Percentiles rank a stretch among this genome's conserved stretches.
Evolutionary conservation across 2,797 vertebrate species (phyloP).

Genomic region (Periophthalmus magnuspinnatus): DNA sequence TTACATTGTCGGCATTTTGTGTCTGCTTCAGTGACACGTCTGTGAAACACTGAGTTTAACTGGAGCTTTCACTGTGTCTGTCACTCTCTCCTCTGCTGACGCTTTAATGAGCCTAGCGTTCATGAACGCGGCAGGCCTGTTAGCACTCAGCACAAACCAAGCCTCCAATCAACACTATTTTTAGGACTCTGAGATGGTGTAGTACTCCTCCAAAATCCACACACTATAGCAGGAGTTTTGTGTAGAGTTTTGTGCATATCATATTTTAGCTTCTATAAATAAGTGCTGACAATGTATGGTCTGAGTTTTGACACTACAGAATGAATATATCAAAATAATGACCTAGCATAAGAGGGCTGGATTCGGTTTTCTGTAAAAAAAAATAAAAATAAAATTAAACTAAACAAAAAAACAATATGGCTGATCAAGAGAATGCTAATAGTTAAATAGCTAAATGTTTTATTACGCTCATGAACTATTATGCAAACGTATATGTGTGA

Average conservation of each 20-base stretch:
- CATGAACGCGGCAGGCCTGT: constrained; percentile 18
- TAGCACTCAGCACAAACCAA: constrained; percentile 13
- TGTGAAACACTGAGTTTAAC: background rate
- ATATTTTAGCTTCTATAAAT: too few relatives aligned
- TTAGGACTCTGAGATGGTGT: background rate
- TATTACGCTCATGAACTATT: too few relatives aligned
- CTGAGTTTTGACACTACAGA: too few relatives aligned
- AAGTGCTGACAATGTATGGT: too few relatives aligned
- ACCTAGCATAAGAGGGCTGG: too few relatives aligned
- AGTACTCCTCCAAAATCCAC: background rate
- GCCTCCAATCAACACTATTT: constrained; percentile 5
- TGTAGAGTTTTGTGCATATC: background rate
- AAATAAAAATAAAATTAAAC: too few relatives aligned
- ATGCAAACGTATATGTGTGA: too few relatives aligned
- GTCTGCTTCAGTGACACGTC: constrained; percentile 13
- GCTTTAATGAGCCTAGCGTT: constrained; percentile 17
- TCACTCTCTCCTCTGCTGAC: constrained; percentile 11
- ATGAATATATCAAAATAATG: too few relatives aligned
- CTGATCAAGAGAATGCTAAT: too few relatives aligned
- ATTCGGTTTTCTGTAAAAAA: too few relatives aligned
- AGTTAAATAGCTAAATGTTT: too few relatives aligned
- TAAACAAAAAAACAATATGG: too few relatives aligned
- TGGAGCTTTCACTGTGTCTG: constrained; percentile 7
- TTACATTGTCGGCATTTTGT: constrained; percentile 12
- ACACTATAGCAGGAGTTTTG: background rate